Conservation (phyloP, 1,140 invertebrate species). For the Nymphalis io region DNA sequence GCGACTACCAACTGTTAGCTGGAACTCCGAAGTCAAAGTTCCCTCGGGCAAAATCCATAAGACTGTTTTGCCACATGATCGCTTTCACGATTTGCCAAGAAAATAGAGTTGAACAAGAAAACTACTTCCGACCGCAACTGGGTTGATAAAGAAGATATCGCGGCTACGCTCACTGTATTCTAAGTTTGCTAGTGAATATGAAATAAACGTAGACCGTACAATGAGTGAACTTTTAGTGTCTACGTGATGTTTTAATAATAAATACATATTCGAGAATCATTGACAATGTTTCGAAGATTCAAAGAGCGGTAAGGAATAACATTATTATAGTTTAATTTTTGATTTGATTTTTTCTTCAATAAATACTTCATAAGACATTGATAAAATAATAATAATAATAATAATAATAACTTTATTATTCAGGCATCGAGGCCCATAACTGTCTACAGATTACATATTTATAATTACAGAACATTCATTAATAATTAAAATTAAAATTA, state of each 20-base stretch:
- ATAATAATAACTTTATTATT: too few species aligned
- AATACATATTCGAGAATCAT: not conserved
- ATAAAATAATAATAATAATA: too few species aligned
- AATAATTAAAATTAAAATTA: too few species aligned
- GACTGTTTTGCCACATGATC: constrained; percentile 77
- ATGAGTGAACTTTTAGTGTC: constrained; percentile 43
- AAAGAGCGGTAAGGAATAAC: too few species aligned
- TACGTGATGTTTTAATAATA: constrained; percentile 46
- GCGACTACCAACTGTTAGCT: constrained; percentile 44
- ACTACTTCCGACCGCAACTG: constrained; percentile 60
- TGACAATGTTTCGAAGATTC: constrained; percentile 4
- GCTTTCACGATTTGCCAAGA: constrained; percentile 76
- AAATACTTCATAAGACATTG: too few species aligned
- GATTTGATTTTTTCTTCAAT: too few species aligned
- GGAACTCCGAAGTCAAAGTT: constrained; percentile 72
- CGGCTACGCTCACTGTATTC: constrained; percentile 46
- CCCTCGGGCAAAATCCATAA: constrained; percentile 74
- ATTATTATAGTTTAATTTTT: too few species aligned
- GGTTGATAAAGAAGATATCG: constrained; percentile 67
- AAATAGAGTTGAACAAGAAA: constrained; percentile 71
- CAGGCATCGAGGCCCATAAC: too few species aligned
- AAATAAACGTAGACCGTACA: constrained; percentile 44
- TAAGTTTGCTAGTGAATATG: constrained; percentile 62
- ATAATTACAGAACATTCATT: too few species aligned
- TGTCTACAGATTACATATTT: too few species aligned